Percentiles rank a stretch among this genome's conserved stretches.
These are phyloP conservation scores for Chloroceryle amazona DNA, from an alignment of 2,797 vertebrate species.

Conservation along the genomic window DNA sequence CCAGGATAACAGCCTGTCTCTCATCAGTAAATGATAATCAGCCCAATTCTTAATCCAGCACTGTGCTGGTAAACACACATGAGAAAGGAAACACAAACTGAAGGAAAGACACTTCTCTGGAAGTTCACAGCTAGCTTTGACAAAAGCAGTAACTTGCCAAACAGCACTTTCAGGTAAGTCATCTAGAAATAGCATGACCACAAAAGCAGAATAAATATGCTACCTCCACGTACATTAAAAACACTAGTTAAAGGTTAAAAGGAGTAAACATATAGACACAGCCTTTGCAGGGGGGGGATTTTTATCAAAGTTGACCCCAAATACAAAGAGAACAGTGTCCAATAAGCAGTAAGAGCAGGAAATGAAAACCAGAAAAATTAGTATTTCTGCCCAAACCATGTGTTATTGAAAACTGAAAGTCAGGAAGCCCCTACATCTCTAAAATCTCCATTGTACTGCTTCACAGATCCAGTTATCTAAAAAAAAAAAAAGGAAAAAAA, in stretches of 20 bases:
- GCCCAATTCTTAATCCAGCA: not conserved
- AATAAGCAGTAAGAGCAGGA: not conserved
- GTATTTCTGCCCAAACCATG: not conserved
- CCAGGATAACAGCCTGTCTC: not conserved
- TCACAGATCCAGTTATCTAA: not conserved
- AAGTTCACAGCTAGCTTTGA: not conserved
- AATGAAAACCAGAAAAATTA: not conserved
- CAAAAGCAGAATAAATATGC: not conserved
- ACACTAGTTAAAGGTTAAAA: not conserved
- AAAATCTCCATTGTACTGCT: not conserved
- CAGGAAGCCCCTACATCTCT: not conserved
- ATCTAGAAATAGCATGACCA: not conserved
- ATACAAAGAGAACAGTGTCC: not conserved
- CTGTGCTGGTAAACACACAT: not conserved
- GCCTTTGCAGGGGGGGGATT: not conserved
- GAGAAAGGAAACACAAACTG: not conserved
- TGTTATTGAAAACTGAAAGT: not conserved
- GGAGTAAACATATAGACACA: not conserved
- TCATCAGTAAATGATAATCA: not conserved
- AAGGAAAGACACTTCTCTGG: not conserved
- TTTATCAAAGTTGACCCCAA: not conserved
- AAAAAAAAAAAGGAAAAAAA: not conserved
- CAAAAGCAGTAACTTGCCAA: not conserved
- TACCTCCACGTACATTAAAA: not conserved
- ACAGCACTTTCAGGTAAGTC: not conserved